phyloP scores from a whole-genome alignment of 2,888 invertebrate species.

The Drosophila subquinaria region DNA sequence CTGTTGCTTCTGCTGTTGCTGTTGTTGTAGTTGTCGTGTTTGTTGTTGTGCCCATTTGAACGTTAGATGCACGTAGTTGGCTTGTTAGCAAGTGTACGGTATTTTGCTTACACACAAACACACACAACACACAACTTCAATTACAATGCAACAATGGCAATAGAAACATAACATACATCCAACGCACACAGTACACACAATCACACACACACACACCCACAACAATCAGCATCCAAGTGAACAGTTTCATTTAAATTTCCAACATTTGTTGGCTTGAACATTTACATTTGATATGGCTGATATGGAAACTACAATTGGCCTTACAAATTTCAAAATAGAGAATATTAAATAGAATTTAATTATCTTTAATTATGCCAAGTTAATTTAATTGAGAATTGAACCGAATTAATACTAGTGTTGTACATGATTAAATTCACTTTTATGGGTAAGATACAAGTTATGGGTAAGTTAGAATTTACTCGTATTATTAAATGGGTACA shows the following conservation, averaged over 20 bases:
- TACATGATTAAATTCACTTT: not conserved
- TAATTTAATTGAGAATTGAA: not conserved
- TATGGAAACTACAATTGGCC: not conserved
- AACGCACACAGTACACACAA: conserved; percentile 5
- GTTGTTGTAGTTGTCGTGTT: conserved; percentile 22
- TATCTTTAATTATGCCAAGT: not conserved
- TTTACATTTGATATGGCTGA: not conserved
- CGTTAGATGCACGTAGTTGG: conserved; percentile 74
- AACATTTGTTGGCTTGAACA: conserved; percentile 18
- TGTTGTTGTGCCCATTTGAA: conserved; percentile 67
- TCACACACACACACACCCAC: conserved; percentile 20
- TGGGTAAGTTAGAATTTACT: too few relatives aligned
- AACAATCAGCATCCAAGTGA: conserved; percentile 38
- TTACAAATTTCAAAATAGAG: not conserved
- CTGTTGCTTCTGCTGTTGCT: conserved; percentile 17
- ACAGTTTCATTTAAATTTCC: conserved; percentile 47
- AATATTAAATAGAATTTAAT: not conserved
- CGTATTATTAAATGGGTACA: too few relatives aligned
- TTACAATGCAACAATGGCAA: conserved; percentile 26
- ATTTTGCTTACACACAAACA: conserved; percentile 50
- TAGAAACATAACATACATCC: conserved; percentile 21
- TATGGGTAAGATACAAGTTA: too few relatives aligned
- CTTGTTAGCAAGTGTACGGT: conserved; percentile 78
- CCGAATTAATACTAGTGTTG: too few relatives aligned
- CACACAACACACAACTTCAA: conserved; percentile 2